These are phyloP conservation scores for Invenusta paracnida DNA, from an alignment of 2,888 invertebrate genomes.

Conservation along the genomic window DNA sequence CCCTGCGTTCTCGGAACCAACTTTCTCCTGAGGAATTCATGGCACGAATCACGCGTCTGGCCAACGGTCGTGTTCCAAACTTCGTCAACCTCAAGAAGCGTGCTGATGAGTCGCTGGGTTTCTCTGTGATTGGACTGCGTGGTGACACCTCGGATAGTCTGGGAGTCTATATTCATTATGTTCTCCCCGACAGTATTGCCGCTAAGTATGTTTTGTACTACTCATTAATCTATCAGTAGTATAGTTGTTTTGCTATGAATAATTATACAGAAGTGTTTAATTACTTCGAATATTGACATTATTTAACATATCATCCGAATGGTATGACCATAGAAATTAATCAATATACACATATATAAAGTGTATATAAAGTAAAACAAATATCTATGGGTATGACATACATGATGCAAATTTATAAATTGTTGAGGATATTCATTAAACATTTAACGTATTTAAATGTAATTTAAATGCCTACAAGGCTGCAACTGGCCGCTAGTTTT, in stretches of 20 bases:
- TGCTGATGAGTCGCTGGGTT: neutral
- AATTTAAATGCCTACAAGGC: no score
- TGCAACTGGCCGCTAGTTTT: no score
- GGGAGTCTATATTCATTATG: neutral
- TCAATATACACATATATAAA: no score
- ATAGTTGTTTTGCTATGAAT: neutral
- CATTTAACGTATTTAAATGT: no score
- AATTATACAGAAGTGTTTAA: no score
- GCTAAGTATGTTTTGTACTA: neutral
- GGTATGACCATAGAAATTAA: no score
- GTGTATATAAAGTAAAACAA: no score
- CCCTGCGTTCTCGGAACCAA: neutral
- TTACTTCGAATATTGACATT: no score
- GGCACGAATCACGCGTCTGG: neutral
- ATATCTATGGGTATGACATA: no score
- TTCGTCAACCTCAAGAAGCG: neutral
- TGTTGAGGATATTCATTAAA: no score
- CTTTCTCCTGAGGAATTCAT: neutral
- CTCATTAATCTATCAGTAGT: neutral
- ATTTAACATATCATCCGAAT: no score
- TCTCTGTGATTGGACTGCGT: neutral
- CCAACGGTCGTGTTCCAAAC: neutral
- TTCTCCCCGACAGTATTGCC: neutral
- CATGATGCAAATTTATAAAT: no score
- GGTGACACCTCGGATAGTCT: neutral